phyloP scores from a whole-genome alignment of 2,113 vertebrate species.

The Ellobius talpinus region DNA sequence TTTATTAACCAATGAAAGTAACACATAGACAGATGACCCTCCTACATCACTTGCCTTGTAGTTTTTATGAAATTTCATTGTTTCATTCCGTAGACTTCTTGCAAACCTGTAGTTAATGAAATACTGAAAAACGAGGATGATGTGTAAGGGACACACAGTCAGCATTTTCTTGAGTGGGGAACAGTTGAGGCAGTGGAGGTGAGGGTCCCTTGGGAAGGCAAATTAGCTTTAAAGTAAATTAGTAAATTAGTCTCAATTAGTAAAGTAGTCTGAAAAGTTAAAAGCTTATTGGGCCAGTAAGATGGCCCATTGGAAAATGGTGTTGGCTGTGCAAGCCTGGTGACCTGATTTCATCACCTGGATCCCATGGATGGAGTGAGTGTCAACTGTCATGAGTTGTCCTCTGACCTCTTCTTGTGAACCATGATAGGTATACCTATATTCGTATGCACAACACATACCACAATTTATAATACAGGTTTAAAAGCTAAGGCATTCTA shows the following conservation, averaged over 20 bases:
- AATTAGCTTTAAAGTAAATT: neutral
- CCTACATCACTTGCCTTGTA: constrained; percentile 5
- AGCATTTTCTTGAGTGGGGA: neutral
- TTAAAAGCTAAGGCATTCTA: neutral
- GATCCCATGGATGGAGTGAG: neutral
- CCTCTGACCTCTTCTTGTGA: neutral
- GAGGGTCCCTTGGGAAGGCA: neutral
- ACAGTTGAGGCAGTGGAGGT: neutral
- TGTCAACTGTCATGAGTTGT: neutral
- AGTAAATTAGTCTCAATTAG: neutral
- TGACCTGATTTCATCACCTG: neutral
- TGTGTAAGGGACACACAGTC: neutral
- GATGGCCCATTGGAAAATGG: neutral
- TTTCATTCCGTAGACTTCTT: neutral
- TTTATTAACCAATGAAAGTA: no score
- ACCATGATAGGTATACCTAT: neutral
- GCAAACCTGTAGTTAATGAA: neutral
- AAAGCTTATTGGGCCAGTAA: neutral
- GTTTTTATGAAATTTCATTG: neutral
- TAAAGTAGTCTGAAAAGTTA: neutral
- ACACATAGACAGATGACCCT: no score
- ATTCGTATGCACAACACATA: neutral
- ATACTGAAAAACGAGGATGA: constrained; percentile 54
- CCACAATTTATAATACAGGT: neutral
- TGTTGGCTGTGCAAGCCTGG: neutral